phyloP scores from a whole-genome alignment of 2,797 vertebrate genomes.

The Cirrhinus molitorella region DNA sequence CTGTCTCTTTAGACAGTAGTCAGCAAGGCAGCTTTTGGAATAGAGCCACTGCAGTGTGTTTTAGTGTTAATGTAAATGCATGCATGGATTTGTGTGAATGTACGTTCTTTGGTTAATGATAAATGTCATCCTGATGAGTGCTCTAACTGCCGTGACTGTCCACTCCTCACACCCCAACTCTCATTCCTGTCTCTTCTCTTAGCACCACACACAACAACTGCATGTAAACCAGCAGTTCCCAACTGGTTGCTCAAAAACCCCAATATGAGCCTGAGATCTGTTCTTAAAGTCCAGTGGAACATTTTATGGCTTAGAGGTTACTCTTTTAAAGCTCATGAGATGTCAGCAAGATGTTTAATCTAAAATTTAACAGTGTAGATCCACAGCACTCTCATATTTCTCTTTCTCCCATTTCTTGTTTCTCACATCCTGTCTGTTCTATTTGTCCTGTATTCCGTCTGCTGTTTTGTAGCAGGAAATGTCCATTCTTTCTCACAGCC shows the following conservation, averaged over 20 bases:
- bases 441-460: neutral
- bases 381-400: slow-evolving; percentile 60
- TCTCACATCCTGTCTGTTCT: neutral
- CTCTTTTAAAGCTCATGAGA: neutral
- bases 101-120: slow-evolving; percentile 31
- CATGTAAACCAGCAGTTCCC: neutral
- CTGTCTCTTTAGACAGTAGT: neutral
- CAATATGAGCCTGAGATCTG: slow-evolving; percentile 21
- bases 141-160: slow-evolving; percentile 49
- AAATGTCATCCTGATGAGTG: slow-evolving; percentile 50
- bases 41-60: slow-evolving; percentile 15
- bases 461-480: slow-evolving; percentile 8
- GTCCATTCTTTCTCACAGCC: neutral
- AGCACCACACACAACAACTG: slow-evolving; percentile 9
- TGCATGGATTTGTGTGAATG: slow-evolving; percentile 11
- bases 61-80: neutral
- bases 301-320: neutral
- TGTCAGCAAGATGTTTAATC: neutral
- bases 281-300: neutral
- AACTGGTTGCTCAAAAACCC: slow-evolving; percentile 58
- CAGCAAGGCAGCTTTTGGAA: neutral
- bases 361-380: neutral
- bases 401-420: slow-evolving; percentile 25
- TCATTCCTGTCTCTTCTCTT: slow-evolving; percentile 45
- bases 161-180: slow-evolving; percentile 43